These are phyloP conservation scores for Picus viridis DNA, from an alignment of 2,797 vertebrate species.

Conservation along the genomic window DNA sequence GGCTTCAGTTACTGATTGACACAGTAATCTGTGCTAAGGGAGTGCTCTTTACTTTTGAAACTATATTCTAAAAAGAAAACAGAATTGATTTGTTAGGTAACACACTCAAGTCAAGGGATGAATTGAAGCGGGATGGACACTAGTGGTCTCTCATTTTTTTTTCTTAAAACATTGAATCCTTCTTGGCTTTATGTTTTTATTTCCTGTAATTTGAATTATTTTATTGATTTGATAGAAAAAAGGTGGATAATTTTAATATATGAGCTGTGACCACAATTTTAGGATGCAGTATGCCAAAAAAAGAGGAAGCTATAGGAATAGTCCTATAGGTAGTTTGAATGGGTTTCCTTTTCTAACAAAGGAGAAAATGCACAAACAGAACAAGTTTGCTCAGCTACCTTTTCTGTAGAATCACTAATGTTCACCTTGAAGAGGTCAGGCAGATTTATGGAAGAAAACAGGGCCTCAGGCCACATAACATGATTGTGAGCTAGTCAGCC, in stretches of 20 bases:
- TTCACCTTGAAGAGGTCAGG: slow-evolving; percentile 45
- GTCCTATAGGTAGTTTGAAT: not conserved
- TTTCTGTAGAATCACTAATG: slow-evolving; percentile 3
- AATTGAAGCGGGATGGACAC: not conserved
- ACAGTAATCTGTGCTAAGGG: slow-evolving; percentile 22
- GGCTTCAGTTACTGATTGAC: slow-evolving; percentile 59
- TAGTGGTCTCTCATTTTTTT: not conserved
- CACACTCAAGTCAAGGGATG: not conserved
- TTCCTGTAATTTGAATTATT: slow-evolving; percentile 15
- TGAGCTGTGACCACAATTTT: not conserved
- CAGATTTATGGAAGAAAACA: slow-evolving; percentile 70
- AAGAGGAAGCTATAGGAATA: not conserved
- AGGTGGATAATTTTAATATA: not conserved
- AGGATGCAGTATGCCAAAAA: not conserved
- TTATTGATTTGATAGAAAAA: not conserved
- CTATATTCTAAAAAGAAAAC: slow-evolving; percentile 27
- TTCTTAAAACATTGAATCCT: not conserved
- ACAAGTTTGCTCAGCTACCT: slow-evolving; percentile 4
- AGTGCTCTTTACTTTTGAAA: slow-evolving; percentile 51
- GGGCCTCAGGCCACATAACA: slow-evolving; percentile 65
- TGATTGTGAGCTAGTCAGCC: slow-evolving; percentile 74
- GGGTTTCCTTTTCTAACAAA: not conserved
- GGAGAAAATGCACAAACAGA: not conserved
- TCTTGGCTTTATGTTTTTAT: not conserved
- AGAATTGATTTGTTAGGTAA: slow-evolving; percentile 31